phyloP scores from a whole-genome alignment of 2,888 invertebrate genomes.

The Pseudococcus longispinus region DNA sequence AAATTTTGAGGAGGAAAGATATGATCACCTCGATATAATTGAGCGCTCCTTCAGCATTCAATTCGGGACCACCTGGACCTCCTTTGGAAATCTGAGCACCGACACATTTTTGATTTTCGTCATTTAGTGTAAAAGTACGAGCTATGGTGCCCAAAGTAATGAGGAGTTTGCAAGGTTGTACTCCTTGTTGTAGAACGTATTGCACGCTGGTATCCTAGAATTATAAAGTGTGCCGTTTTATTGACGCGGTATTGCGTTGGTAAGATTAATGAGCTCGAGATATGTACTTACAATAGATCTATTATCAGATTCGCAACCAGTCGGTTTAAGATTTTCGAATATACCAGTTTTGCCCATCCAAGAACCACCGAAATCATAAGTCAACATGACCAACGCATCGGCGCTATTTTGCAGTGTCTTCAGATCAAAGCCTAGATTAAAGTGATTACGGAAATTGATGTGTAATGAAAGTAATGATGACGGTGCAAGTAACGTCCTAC shows the following conservation, averaged over 20 bases:
- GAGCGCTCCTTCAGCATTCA: neutral
- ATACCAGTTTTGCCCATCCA: neutral
- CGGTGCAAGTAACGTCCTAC: neutral
- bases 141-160: neutral
- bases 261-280: neutral
- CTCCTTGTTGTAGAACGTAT: neutral
- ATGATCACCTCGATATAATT: neutral
- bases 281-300: neutral
- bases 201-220: neutral
- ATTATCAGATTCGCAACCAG: slow-evolving; percentile 8
- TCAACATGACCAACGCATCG: slow-evolving; percentile 22
- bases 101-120: neutral
- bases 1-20: neutral
- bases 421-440: slow-evolving; percentile 1
- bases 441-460: neutral
- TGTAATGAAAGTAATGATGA: slow-evolving; percentile 4
- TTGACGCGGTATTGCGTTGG: neutral
- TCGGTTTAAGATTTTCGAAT: neutral
- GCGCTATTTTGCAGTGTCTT: neutral
- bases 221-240: neutral
- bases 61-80: neutral
- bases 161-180: neutral
- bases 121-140: neutral
- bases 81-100: neutral
- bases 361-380: neutral